These are phyloP conservation scores for Serrognathus titanus DNA, from an alignment of 2,888 invertebrate species.

Conservation along the genomic window DNA sequence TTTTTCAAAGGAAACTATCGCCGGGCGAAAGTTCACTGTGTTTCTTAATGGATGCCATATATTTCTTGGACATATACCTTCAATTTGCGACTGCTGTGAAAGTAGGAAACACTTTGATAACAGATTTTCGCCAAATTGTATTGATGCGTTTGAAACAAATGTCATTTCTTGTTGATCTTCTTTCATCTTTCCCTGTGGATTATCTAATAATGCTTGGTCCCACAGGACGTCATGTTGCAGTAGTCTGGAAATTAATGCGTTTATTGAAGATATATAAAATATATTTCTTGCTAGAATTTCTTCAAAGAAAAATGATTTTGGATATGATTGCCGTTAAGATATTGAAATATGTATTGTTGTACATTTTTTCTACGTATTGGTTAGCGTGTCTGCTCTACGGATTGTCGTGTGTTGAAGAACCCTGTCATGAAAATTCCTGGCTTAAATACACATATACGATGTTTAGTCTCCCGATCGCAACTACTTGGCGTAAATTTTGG, in stretches of 20 bases:
- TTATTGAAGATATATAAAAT: constrained; percentile 20
- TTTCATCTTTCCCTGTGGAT: constrained; percentile 13
- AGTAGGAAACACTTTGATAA: constrained; percentile 7
- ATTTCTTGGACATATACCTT: constrained; percentile 14
- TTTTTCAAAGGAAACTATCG: constrained; percentile 5
- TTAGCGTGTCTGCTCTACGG: constrained; percentile 4
- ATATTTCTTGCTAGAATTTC: constrained; percentile 6
- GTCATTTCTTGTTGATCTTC: constrained; percentile 9
- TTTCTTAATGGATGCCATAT: constrained; percentile 14
- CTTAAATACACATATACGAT: not conserved
- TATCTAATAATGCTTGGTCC: constrained; percentile 1
- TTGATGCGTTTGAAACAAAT: constrained; percentile 9
- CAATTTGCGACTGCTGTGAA: constrained; percentile 14
- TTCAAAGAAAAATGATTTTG: constrained; percentile 8
- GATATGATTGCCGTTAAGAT: constrained; percentile 8
- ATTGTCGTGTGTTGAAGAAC: not conserved
- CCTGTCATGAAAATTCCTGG: not conserved
- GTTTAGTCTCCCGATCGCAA: not conserved
- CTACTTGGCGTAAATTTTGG: not conserved
- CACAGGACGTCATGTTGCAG: not conserved
- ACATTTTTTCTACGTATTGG: constrained; percentile 10
- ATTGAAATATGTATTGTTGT: constrained; percentile 15
- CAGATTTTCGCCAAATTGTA: constrained; percentile 9
- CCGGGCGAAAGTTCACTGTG: constrained; percentile 4
- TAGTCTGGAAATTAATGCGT: constrained; percentile 7